Percentiles rank a stretch among this genome's conserved stretches.
Conservation (phyloP, 2,888 invertebrate genomes). For the Lasioglossum pauxillum region DNA sequence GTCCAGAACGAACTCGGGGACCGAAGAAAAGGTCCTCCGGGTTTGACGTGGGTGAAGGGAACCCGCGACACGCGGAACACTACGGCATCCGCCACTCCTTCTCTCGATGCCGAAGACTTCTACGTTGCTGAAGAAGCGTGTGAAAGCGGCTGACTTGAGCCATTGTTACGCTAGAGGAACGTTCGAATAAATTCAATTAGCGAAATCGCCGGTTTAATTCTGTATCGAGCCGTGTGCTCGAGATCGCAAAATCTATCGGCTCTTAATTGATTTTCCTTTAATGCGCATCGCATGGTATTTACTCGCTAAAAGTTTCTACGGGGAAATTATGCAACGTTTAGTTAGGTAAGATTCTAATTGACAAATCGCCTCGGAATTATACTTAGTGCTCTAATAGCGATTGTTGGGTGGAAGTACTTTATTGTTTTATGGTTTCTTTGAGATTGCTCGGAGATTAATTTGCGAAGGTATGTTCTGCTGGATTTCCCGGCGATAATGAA, state of each 20-base stretch:
- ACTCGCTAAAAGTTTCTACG: neutral
- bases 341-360: neutral
- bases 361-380: neutral
- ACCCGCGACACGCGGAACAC: slow-evolving; percentile 32
- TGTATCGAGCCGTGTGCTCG: neutral
- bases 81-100: slow-evolving; percentile 32
- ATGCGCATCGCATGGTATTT: neutral
- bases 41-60: slow-evolving; percentile 31
- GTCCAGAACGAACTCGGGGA: neutral
- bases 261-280: slow-evolving; percentile 1
- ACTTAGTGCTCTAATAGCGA: neutral
- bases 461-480: neutral
- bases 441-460: too few relatives aligned
- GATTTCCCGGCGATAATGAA: slow-evolving; percentile 17
- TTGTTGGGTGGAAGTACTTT: neutral
- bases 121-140: slow-evolving; percentile 29
- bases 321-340: neutral
- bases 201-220: neutral
- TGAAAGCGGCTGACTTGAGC: slow-evolving; percentile 5
- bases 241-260: neutral
- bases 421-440: too few relatives aligned
- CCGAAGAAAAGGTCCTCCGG: slow-evolving; percentile 24
- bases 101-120: neutral
- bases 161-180: neutral
- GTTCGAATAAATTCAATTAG: neutral